Conservation (phyloP, 2,797 vertebrate genomes). For the Lepilemur ruficaudatus region DNA sequence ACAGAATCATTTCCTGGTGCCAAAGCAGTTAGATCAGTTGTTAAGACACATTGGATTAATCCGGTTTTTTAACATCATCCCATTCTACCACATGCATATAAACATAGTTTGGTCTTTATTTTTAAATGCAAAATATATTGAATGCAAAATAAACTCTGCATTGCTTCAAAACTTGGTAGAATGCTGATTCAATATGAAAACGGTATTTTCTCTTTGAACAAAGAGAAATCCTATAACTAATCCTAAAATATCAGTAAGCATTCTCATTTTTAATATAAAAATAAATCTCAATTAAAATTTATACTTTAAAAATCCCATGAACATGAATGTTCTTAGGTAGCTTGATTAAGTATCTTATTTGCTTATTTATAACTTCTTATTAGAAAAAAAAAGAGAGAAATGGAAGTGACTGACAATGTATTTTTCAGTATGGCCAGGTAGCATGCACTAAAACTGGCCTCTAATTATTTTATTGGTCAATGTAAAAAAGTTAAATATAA, state of each 20-base stretch:
- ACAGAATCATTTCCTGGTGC: neutral
- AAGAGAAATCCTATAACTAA: neutral
- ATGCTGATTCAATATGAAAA: neutral
- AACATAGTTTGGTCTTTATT: neutral
- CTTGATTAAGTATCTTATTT: neutral
- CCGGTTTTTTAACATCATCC: neutral
- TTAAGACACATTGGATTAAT: neutral
- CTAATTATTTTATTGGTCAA: neutral
- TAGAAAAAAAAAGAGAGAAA: too few relatives aligned
- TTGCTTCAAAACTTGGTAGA: neutral
- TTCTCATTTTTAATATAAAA: neutral
- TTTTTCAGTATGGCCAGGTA: neutral
- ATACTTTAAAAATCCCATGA: neutral
- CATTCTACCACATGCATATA: neutral
- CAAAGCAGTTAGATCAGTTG: neutral
- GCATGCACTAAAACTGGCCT: neutral
- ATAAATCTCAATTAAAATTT: neutral
- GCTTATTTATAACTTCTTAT: neutral
- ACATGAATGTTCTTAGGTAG: neutral
- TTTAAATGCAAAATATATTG: neutral
- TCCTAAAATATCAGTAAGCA: slow-evolving; percentile 3
- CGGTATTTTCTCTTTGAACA: neutral
- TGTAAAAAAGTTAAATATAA: neutral
- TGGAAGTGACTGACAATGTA: neutral
- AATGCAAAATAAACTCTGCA: neutral